A percentile compares a stretch with the other conserved stretches of the same genome.
These are phyloP conservation scores for Operophtera brumata DNA, from an alignment of 2,888 invertebrate species.

Conservation along the genomic window DNA sequence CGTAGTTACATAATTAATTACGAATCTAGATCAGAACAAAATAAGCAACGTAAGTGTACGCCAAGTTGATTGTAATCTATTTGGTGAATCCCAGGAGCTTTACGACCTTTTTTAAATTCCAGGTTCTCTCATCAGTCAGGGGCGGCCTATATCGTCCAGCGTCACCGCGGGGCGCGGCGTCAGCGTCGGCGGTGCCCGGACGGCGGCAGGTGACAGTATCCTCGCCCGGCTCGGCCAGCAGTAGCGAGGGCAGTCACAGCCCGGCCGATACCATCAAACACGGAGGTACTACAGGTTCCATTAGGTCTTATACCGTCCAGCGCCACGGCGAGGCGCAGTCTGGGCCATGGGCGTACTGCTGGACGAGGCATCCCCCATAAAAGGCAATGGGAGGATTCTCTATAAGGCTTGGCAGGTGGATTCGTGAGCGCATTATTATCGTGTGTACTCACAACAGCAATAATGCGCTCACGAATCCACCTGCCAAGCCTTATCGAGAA, in stretches of 20 bases:
- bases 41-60: no score
- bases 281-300: constrained; percentile 34
- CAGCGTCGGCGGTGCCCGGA: constrained; percentile 73
- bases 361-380: no score
- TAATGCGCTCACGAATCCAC: no score
- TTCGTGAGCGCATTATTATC: no score
- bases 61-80: no score
- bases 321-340: neutral
- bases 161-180: constrained; percentile 83
- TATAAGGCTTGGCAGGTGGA: no score
- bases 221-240: constrained; percentile 93
- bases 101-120: constrained; percentile 23
- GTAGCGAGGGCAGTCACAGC: constrained; percentile 90
- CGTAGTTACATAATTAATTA: no score
- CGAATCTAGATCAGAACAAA: no score
- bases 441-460: no score
- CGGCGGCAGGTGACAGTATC: constrained; percentile 61
- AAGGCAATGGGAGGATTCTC: no score
- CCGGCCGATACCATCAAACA: constrained; percentile 89
- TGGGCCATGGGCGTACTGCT: neutral
- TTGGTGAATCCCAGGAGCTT: no score
- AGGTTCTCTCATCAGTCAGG: constrained; percentile 87
- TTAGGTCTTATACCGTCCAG: neutral
- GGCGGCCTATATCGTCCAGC: constrained; percentile 86
- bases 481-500: no score